Percentiles rank a stretch among this genome's conserved stretches.
Evolutionary conservation across 2,113 vertebrate species (phyloP).

Genomic region (Okapia johnstoni): DNA sequence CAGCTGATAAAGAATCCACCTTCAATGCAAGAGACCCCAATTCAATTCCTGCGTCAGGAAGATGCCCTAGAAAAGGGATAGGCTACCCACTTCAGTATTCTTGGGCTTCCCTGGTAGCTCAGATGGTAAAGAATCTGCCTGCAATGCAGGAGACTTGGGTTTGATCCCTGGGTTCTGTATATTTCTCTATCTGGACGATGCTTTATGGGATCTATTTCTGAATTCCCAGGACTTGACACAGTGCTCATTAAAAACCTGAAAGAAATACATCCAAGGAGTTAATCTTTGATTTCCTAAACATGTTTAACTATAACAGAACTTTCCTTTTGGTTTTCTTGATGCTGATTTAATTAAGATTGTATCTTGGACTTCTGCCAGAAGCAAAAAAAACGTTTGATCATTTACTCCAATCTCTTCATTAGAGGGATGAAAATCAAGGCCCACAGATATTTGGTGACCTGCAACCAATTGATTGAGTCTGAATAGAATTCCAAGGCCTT

Average conservation of each 20-base stretch:
- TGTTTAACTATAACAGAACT: background rate
- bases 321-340: slow-evolving; percentile 1
- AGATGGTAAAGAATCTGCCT: background rate
- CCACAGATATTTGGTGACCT: background rate
- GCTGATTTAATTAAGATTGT: slow-evolving; percentile 46
- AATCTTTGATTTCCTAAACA: background rate
- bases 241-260: background rate
- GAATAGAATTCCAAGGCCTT: background rate
- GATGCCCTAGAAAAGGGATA: background rate
- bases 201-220: background rate
- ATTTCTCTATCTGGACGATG: background rate
- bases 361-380: background rate
- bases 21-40: background rate
- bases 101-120: background rate
- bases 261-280: background rate
- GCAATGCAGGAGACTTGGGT: background rate
- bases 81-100: background rate
- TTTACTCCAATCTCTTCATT: background rate
- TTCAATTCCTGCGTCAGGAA: background rate
- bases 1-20: background rate
- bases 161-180: background rate
- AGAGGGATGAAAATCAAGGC: background rate
- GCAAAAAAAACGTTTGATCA: background rate
- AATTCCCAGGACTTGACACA: background rate
- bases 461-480: background rate